Conservation (phyloP, 2,113 vertebrate species). For the Ceyx margarethae region DNA sequence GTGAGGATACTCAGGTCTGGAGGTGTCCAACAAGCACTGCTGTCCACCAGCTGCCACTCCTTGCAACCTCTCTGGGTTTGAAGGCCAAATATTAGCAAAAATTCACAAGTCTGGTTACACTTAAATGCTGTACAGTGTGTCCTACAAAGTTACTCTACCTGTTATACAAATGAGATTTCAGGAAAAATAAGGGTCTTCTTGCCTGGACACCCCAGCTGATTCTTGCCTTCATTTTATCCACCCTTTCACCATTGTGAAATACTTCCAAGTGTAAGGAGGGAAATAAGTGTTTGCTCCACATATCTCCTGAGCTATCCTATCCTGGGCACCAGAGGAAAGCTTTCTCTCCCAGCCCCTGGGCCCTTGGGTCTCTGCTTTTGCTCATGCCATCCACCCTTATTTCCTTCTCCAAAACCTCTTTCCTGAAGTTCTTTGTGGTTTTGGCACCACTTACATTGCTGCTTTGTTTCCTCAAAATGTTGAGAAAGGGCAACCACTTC, state of each 20-base stretch:
- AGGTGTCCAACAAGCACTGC: background rate
- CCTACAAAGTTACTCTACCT: rapidly evolving
- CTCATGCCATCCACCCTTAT: background rate
- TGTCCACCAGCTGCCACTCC: background rate
- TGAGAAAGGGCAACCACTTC: background rate
- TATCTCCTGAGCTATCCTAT: background rate
- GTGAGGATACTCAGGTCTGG: background rate
- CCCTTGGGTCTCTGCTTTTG: background rate
- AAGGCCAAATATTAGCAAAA: background rate
- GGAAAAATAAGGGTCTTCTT: background rate
- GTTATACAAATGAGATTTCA: background rate
- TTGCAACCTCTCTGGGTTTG: background rate
- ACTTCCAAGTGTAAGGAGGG: background rate
- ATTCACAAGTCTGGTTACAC: background rate
- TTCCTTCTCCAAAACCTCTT: background rate
- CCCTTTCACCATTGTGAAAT: background rate
- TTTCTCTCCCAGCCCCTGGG: background rate
- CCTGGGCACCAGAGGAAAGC: background rate
- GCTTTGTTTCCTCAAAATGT: background rate
- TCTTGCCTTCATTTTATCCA: background rate
- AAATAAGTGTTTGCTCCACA: background rate
- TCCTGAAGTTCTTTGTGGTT: background rate
- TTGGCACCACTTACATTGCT: background rate
- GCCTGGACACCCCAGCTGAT: background rate
- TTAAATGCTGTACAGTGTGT: background rate